Conservation (phyloP, 2,113 vertebrate genomes). For the Tetrax tetrax region DNA sequence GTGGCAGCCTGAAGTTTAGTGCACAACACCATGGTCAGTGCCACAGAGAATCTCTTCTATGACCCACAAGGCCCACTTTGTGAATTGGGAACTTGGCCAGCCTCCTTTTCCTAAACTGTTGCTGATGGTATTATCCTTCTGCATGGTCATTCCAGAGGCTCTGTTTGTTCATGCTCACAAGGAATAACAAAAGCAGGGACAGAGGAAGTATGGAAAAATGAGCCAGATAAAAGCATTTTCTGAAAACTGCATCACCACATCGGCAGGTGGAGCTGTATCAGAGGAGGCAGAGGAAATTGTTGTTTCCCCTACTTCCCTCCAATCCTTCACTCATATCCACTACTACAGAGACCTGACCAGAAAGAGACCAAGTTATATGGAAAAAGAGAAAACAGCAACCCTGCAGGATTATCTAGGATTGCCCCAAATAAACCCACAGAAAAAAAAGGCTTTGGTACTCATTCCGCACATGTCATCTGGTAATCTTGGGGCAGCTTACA, state of each 20-base stretch:
- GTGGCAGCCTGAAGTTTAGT: not conserved
- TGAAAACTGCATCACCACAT: not conserved
- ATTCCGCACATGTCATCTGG: conserved; percentile 32
- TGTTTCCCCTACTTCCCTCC: not conserved
- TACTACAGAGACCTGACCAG: not conserved
- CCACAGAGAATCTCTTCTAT: not conserved
- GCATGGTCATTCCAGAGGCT: not conserved
- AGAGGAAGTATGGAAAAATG: not conserved
- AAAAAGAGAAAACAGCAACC: not conserved
- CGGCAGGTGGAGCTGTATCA: not conserved
- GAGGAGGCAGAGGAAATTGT: not conserved
- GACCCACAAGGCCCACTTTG: not conserved
- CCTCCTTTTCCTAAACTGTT: not conserved
- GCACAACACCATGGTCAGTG: not conserved
- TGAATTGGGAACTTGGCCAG: not conserved
- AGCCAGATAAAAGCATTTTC: not conserved
- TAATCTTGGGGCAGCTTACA: conserved; percentile 46
- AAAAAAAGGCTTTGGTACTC: not conserved
- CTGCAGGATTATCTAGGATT: not conserved
- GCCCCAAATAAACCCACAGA: not conserved
- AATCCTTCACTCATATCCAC: not conserved
- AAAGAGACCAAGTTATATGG: not conserved
- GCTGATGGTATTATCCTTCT: not conserved
- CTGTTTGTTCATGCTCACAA: not conserved
- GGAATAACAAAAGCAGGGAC: not conserved